Evolutionary conservation across 2,888 invertebrate species (phyloP).

Genomic region (Drosophila ustulata): DNA sequence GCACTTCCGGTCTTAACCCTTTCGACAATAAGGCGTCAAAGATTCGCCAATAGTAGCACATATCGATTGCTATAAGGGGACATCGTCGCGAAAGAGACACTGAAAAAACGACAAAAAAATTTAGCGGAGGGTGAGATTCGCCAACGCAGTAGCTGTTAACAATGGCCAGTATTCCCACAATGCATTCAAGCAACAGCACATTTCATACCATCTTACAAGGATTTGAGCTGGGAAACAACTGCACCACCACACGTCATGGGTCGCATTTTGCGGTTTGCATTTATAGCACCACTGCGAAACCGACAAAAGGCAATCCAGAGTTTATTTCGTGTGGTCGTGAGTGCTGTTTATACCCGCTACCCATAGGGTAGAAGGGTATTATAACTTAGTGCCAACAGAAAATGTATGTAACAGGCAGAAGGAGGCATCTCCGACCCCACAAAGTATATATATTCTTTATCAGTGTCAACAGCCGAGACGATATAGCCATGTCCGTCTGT

Average conservation of each 20-base stretch:
- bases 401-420: too few species aligned
- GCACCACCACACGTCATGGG: constrained; percentile 26
- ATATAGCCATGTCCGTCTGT: too few species aligned
- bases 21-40: constrained; percentile 45
- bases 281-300: constrained; percentile 19
- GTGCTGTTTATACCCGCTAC: too few species aligned
- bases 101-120: constrained; percentile 8
- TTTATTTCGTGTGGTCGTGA: too few species aligned
- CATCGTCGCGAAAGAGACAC: background rate
- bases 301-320: background rate
- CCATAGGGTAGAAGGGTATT: too few species aligned
- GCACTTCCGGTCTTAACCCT: constrained; percentile 63
- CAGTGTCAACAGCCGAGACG: too few species aligned
- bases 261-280: constrained; percentile 69
- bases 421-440: too few species aligned
- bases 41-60: constrained; percentile 65
- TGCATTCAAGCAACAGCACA: constrained; percentile 55
- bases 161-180: constrained; percentile 75
- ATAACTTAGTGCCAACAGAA: too few species aligned
- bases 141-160: constrained; percentile 54
- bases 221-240: constrained; percentile 49
- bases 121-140: constrained; percentile 9
- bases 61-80: constrained; percentile 66
- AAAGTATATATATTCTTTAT: too few species aligned
- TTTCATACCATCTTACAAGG: constrained; percentile 35